A percentile compares a stretch with the other conserved stretches of the same genome.
Conservation (phyloP, 2,797 vertebrate genomes). For the Siniperca obscura region DNA sequence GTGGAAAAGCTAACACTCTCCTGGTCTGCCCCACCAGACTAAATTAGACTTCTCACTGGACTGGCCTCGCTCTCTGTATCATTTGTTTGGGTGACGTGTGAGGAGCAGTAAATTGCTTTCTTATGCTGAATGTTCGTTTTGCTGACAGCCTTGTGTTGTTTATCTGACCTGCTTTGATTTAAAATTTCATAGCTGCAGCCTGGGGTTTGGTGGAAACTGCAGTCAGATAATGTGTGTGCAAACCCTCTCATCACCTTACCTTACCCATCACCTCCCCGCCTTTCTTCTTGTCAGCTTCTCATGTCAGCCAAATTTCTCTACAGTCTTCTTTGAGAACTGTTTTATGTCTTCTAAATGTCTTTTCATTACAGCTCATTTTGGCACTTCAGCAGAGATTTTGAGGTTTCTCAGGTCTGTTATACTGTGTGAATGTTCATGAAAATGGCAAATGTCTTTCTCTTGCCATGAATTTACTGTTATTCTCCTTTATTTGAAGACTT, state of each 20-base stretch:
- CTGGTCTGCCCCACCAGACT: constrained; percentile 68
- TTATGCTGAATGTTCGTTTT: constrained; percentile 76
- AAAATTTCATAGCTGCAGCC: constrained; percentile 37
- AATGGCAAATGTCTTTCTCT: constrained; percentile 72
- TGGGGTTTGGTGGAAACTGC: constrained; percentile 36
- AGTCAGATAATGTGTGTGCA: constrained; percentile 50
- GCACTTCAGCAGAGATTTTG: constrained; percentile 33
- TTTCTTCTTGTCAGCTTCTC: constrained; percentile 26
- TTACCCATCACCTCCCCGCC: constrained; percentile 34
- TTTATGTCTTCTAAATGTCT: constrained; percentile 47
- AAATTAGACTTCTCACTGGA: constrained; percentile 73
- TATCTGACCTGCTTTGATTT: constrained; percentile 72
- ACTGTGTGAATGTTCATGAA: constrained; percentile 40
- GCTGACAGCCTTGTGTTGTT: constrained; percentile 68
- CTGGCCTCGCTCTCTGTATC: constrained; percentile 58
- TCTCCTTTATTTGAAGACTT: constrained; percentile 82
- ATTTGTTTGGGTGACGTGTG: constrained; percentile 72
- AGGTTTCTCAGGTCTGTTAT: constrained; percentile 42
- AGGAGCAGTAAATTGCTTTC: constrained; percentile 83
- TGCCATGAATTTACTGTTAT: constrained; percentile 79
- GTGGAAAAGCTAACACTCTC: constrained; percentile 73
- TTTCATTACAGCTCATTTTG: constrained; percentile 52
- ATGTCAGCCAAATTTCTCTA: constrained; percentile 35
- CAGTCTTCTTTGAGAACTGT: constrained; percentile 25
- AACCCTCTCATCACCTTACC: constrained; percentile 25